phyloP scores from a whole-genome alignment of 2,113 vertebrate species.

The Anolis sagrei region DNA sequence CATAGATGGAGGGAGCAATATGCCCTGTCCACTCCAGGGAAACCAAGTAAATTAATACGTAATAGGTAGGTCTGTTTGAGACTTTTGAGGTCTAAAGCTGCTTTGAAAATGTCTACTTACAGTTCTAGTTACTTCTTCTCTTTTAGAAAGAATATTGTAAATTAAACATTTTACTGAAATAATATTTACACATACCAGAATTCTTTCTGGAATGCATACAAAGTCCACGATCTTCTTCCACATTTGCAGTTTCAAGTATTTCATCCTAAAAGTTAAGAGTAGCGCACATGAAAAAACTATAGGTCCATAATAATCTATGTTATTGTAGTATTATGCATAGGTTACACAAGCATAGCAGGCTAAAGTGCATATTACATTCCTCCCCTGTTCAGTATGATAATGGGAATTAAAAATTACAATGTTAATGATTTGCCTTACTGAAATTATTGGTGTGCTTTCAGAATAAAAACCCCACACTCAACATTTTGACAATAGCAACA shows the following conservation, averaged over 20 bases:
- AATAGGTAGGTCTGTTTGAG: background rate
- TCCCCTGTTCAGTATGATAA: too few species aligned
- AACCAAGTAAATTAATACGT: background rate
- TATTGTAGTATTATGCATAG: too few species aligned
- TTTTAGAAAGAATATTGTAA: background rate
- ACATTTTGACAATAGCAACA: too few species aligned
- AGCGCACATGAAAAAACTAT: background rate
- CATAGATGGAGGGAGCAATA: too few species aligned
- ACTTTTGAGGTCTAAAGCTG: background rate
- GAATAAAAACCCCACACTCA: too few species aligned
- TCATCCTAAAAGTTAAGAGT: conserved; percentile 38
- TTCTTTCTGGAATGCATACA: conserved; percentile 8
- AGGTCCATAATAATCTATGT: background rate
- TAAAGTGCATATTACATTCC: too few species aligned
- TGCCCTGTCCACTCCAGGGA: too few species aligned
- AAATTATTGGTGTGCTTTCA: too few species aligned
- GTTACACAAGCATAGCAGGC: too few species aligned
- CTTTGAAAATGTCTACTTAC: background rate
- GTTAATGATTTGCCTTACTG: too few species aligned
- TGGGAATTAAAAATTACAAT: too few species aligned
- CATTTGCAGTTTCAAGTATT: background rate
- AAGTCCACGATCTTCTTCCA: conserved; percentile 4
- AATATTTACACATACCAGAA: conserved; percentile 27
- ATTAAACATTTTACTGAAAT: background rate
- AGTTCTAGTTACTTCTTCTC: background rate